A percentile compares a stretch with the other conserved stretches of the same genome.
These are phyloP conservation scores for Meta bourneti DNA, from an alignment of 2,888 invertebrate genomes.

Conservation along the genomic window DNA sequence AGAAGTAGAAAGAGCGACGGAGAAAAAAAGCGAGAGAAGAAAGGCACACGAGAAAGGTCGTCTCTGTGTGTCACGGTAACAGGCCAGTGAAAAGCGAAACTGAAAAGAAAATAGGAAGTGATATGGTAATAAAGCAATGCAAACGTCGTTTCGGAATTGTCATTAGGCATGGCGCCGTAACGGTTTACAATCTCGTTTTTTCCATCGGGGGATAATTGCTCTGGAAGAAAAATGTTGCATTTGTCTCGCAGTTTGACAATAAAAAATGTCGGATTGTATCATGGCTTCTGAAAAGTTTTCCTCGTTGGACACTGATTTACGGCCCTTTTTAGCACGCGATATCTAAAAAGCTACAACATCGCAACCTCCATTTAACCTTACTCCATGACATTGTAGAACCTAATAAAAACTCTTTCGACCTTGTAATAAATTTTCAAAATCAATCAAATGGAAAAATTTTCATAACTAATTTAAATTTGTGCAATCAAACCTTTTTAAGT, in stretches of 20 bases:
- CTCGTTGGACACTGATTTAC: background rate
- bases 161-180: slow-evolving; percentile 29
- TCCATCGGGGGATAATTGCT: no score
- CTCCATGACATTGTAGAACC: background rate
- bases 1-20: background rate
- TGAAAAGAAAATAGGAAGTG: slow-evolving; percentile 53
- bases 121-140: slow-evolving; percentile 34
- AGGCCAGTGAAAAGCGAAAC: slow-evolving; percentile 34
- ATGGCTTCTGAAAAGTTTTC: background rate
- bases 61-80: slow-evolving; percentile 57
- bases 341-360: background rate
- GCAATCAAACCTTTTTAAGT: no score
- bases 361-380: background rate
- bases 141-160: slow-evolving; percentile 12
- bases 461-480: no score
- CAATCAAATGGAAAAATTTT: no score
- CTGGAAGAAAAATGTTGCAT: background rate
- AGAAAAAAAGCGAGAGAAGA: slow-evolving; percentile 3
- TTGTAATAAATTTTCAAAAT: no score
- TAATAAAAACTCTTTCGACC: no score
- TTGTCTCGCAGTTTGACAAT: background rate
- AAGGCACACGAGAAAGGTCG: slow-evolving; percentile 19
- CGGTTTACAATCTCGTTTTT: background rate
- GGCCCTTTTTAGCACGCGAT: background rate
- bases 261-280: background rate